phyloP scores from a whole-genome alignment of 1,140 invertebrate species.

The Chironomus striatipennis region DNA sequence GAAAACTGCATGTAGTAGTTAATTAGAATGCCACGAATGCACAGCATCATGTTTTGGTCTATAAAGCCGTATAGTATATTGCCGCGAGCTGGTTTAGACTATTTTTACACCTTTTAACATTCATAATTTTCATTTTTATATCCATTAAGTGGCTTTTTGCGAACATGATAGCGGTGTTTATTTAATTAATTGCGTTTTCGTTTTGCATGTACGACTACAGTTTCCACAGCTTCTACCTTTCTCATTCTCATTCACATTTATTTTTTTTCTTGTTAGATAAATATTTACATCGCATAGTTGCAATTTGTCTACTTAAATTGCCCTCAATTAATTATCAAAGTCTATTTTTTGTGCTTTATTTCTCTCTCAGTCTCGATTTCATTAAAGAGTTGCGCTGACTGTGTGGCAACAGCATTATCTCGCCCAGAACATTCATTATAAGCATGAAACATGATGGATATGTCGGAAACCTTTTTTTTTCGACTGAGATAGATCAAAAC shows the following conservation, averaged over 20 bases:
- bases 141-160: not conserved
- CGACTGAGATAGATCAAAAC: no score
- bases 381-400: no score
- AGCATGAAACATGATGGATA: no score
- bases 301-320: slow-evolving; percentile 22
- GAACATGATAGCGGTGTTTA: slow-evolving; percentile 19
- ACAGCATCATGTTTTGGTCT: not conserved
- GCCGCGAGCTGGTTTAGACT: not conserved
- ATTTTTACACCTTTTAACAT: slow-evolving; percentile 23
- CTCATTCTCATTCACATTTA: not conserved
- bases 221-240: not conserved
- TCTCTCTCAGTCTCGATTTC: no score
- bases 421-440: no score
- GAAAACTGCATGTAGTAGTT: slow-evolving; percentile 9
- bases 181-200: slow-evolving; percentile 22
- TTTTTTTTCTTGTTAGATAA: not conserved
- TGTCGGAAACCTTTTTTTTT: no score
- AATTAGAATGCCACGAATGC: slow-evolving; percentile 1
- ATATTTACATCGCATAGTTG: not conserved
- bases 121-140: not conserved
- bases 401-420: no score
- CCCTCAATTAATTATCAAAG: slow-evolving; percentile 10
- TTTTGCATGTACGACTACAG: not conserved
- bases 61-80: not conserved
- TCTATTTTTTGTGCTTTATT: not conserved